Conservation (phyloP, 2,113 vertebrate species). For the Seriola aureovittata region DNA sequence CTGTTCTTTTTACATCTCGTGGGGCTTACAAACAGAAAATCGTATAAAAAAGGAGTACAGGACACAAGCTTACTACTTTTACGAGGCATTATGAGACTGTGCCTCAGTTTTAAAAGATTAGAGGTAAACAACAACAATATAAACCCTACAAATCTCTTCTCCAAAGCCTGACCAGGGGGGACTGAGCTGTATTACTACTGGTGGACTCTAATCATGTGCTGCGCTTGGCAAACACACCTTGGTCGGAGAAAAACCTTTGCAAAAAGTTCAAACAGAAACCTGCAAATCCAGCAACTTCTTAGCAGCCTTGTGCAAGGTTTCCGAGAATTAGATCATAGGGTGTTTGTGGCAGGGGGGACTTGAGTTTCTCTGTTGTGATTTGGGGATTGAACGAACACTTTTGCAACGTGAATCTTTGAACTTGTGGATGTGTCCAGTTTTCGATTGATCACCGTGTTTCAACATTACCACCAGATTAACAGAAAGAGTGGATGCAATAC, state of each 20-base stretch:
- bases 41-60: conserved; percentile 49
- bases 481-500: conserved; percentile 8
- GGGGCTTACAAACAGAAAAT: conserved; percentile 47
- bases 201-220: conserved; percentile 68
- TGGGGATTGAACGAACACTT: conserved; percentile 37
- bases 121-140: conserved; percentile 74
- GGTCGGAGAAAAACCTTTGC: conserved; percentile 49
- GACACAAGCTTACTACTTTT: conserved; percentile 65
- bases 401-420: conserved; percentile 66
- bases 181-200: conserved; percentile 59
- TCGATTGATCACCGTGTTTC: conserved; percentile 56
- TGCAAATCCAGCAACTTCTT: conserved; percentile 76
- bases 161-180: conserved; percentile 58
- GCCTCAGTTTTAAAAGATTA: conserved; percentile 68
- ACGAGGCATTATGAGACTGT: conserved; percentile 73
- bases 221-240: conserved; percentile 68
- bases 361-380: conserved; percentile 37
- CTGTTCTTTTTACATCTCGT: conserved; percentile 2
- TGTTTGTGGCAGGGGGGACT: conserved; percentile 35
- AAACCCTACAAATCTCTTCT: conserved; percentile 74
- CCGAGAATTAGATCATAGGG: conserved; percentile 53
- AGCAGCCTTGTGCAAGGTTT: conserved; percentile 70
- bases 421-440: conserved; percentile 43
- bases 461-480: conserved; percentile 34
- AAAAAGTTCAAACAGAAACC: conserved; percentile 74